Evolutionary conservation across 1,140 invertebrate species (phyloP), one percentile per base, ranked within the genome.

Genomic region (Bathynomus jamesi): DNA sequence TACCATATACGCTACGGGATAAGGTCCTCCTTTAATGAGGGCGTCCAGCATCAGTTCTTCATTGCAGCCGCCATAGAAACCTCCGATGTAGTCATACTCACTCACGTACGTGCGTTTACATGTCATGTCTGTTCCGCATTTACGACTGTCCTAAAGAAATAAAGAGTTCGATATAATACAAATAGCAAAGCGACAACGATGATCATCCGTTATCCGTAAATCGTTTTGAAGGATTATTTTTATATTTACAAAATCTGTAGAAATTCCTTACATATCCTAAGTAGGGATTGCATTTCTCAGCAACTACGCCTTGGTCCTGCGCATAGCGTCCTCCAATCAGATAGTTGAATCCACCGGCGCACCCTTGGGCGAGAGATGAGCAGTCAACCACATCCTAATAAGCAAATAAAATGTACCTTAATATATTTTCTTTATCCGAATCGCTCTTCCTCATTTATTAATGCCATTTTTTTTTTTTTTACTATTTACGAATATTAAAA

Each of bases 311-410:
- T 29, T 64, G 25, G 4, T 64, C 25, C 17, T 64, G 62, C 1
- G 25, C 79, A 71, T 82, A 82, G 66, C 81, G 80, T 8, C 85
- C 85, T 65, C 80, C 84, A 76, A 86, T 82, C 32, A 86, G 80
- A 72, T 86, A 86, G 0, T 84, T 82, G 74, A 86, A 86, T 1
- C 85, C 85, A 27, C 85, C 85, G 3, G 79, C 80, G 79, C 85
- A 86, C 8, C 84, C 80, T 70, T 85, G 84, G 28, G 83, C 81
- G 70, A 85, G 84, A 76, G 80, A 74, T 61, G 82, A 83, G 74
- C 85, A 86, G 65, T 84, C 83, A 29, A 86, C 82, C 61, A 86
- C 78, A 73, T 86, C 85, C 78, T 17, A 17, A 3, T 53, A 5
- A 17, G 2, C 21, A 53, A 17, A 53, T 53, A 53, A 40, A n/a